Evolutionary conservation across 1,140 invertebrate species (phyloP).

Genomic region (Eulimnadia texana): DNA sequence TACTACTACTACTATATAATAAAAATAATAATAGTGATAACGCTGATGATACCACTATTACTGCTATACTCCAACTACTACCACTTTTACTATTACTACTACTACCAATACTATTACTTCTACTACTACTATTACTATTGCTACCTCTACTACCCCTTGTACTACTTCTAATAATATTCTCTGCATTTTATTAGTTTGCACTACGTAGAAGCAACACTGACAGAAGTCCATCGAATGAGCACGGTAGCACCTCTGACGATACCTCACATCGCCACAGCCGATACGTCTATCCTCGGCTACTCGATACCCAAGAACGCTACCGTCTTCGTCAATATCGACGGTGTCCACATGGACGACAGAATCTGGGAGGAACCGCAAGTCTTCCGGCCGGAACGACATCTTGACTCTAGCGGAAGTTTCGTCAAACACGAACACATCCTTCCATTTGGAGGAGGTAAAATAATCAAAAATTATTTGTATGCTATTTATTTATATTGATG

Average conservation of each 20-base stretch:
- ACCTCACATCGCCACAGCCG: slow-evolving; percentile 42
- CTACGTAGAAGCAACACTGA: slow-evolving; percentile 57
- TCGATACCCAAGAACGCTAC: slow-evolving; percentile 49
- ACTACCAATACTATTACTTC: too few species aligned
- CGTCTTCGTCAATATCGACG: slow-evolving; percentile 65
- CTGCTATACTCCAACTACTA: too few species aligned
- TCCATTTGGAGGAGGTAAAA: slow-evolving; percentile 56
- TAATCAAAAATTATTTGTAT: neutral
- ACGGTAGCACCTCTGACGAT: slow-evolving; percentile 48
- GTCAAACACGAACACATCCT: slow-evolving; percentile 50
- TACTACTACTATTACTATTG: too few species aligned
- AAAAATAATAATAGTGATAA: too few species aligned
- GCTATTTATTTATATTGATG: too few species aligned
- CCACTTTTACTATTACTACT: too few species aligned
- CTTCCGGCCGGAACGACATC: slow-evolving; percentile 62
- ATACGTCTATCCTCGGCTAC: slow-evolving; percentile 40
- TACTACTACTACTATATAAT: too few species aligned
- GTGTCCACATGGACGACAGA: slow-evolving; percentile 51
- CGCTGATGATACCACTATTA: too few species aligned
- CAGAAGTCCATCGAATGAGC: slow-evolving; percentile 47
- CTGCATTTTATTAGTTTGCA: slow-evolving; percentile 40
- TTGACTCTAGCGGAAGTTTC: slow-evolving; percentile 44
- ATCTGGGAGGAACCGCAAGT: slow-evolving; percentile 52
- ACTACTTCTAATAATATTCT: neutral
- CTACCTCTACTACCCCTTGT: neutral